These are phyloP conservation scores for Heliconius hortense DNA, from an alignment of 2,888 invertebrate genomes.

Conservation along the genomic window DNA sequence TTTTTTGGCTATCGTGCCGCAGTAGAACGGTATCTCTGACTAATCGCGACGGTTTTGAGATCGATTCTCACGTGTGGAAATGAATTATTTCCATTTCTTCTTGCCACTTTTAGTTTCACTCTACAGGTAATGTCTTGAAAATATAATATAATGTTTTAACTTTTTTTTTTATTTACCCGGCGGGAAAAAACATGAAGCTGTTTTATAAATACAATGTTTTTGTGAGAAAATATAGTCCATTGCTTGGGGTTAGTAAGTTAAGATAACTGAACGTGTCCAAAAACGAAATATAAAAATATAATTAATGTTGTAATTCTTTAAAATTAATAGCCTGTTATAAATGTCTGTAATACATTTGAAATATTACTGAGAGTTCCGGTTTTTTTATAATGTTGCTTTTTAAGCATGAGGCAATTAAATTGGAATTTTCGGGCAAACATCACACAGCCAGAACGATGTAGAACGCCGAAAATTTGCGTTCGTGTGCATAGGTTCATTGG, in stretches of 20 bases:
- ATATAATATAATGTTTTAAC: background rate
- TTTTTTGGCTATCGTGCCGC: too few species aligned
- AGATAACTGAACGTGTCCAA: conserved; percentile 5
- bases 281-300: background rate
- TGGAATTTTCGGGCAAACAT: background rate
- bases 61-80: too few species aligned
- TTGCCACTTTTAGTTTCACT: background rate
- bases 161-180: too few species aligned
- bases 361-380: conserved; percentile 7
- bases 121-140: background rate
- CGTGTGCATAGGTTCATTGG: too few species aligned
- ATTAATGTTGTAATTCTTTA: conserved; percentile 30
- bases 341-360: conserved; percentile 18
- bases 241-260: background rate
- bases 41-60: too few species aligned
- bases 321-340: conserved; percentile 34
- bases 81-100: too few species aligned
- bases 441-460: background rate
- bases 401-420: conserved; percentile 2
- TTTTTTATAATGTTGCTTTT: conserved; percentile 8
- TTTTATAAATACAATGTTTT: background rate
- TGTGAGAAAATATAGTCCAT: background rate
- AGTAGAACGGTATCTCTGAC: too few species aligned
- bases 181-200: too few species aligned
- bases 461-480: background rate